Evolutionary conservation across 2,888 invertebrate species (phyloP).

Genomic region (Parnassius smintheus): DNA sequence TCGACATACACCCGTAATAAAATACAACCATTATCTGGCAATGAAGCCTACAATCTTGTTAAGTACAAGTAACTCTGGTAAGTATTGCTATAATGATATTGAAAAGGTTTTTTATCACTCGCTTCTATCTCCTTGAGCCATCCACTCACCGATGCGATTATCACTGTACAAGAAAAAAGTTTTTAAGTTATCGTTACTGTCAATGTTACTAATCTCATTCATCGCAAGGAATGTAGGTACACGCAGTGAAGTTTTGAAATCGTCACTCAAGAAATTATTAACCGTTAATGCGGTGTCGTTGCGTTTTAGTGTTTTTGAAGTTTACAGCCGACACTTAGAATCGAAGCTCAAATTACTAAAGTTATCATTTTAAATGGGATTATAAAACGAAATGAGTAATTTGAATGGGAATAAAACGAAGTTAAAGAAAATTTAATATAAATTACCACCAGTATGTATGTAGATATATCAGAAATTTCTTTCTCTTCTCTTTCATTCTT

Average conservation of each 20-base stretch:
- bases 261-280: conserved; percentile 67
- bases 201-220: conserved; percentile 59
- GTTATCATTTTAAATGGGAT: conserved; percentile 39
- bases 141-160: conserved; percentile 54
- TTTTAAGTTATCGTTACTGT: conserved; percentile 64
- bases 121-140: conserved; percentile 51
- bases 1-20: conserved; percentile 52
- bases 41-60: conserved; percentile 67
- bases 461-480: no score
- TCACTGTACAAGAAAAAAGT: conserved; percentile 63
- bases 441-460: no score
- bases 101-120: conserved; percentile 66
- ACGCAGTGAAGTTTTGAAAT: conserved; percentile 64
- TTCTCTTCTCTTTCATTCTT: no score
- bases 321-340: conserved; percentile 61
- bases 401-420: not conserved
- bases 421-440: not conserved
- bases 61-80: conserved; percentile 53
- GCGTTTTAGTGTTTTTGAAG: conserved; percentile 63
- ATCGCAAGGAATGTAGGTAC: conserved; percentile 58
- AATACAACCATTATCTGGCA: conserved; percentile 63
- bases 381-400: conserved; percentile 11
- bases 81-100: conserved; percentile 67
- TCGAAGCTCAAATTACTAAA: conserved; percentile 56
- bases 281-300: conserved; percentile 63